phyloP scores from a whole-genome alignment of 2,888 invertebrate genomes.

The Panopea generosa region DNA sequence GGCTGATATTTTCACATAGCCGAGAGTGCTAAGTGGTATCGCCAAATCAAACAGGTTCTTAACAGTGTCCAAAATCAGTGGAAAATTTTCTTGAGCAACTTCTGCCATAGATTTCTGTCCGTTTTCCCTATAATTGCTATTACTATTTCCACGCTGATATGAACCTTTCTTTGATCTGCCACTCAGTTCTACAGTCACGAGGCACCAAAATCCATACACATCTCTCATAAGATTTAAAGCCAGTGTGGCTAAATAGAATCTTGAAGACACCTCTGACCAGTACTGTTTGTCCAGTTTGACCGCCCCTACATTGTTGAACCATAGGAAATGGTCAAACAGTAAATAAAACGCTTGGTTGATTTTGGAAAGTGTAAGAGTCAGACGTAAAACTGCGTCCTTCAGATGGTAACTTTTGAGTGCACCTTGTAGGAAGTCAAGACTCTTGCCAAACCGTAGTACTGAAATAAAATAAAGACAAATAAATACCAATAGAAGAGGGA shows the following conservation, averaged over 20 bases:
- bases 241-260: constrained; percentile 94
- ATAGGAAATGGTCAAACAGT: constrained; percentile 94
- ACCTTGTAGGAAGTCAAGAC: constrained; percentile 92
- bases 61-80: constrained; percentile 91
- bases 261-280: constrained; percentile 89
- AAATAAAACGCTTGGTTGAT: constrained; percentile 92
- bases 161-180: constrained; percentile 37
- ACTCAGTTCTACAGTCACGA: constrained; percentile 66
- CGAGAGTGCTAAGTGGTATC: constrained; percentile 93
- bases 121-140: constrained; percentile 87
- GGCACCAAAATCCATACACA: constrained; percentile 89
- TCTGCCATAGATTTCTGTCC: constrained; percentile 48
- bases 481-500: too few relatives aligned
- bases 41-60: constrained; percentile 95
- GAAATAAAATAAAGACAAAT: constrained; percentile 75
- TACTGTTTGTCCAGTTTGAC: constrained; percentile 89
- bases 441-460: constrained; percentile 95
- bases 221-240: constrained; percentile 93
- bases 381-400: constrained; percentile 90
- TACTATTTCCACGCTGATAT: constrained; percentile 85
- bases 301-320: constrained; percentile 88
- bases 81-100: constrained; percentile 72
- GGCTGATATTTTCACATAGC: constrained; percentile 91
- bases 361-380: constrained; percentile 92
- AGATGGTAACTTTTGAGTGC: constrained; percentile 91